phyloP scores from a whole-genome alignment of 2,888 invertebrate species.

The Andrena camellia region DNA sequence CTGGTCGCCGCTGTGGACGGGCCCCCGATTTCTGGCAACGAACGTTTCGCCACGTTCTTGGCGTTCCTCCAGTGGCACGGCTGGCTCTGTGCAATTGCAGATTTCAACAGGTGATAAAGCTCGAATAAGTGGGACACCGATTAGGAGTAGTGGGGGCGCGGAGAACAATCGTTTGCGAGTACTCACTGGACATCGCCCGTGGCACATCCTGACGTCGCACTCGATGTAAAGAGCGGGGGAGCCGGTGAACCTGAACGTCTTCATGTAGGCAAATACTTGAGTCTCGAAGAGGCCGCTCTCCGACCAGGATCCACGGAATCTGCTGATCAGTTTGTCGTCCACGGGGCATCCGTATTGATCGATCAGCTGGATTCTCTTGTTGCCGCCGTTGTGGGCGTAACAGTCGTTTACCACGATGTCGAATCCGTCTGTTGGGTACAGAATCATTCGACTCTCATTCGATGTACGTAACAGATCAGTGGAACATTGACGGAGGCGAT shows the following conservation, averaged over 20 bases:
- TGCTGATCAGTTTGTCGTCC: constrained; percentile 96
- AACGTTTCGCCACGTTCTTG: constrained; percentile 92
- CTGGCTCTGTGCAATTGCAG: constrained; percentile 89
- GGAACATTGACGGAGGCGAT: background rate
- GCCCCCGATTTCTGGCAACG: constrained; percentile 86
- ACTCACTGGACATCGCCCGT: constrained; percentile 96
- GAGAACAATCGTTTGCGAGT: background rate
- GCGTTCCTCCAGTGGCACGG: constrained; percentile 97
- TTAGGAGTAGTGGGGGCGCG: background rate
- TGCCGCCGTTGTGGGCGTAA: constrained; percentile 96
- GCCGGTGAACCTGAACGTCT: constrained; percentile 96
- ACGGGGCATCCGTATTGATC: constrained; percentile 97
- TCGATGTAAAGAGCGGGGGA: constrained; percentile 97
- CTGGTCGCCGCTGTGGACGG: constrained; percentile 84
- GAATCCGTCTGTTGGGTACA: constrained; percentile 91
- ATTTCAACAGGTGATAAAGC: constrained; percentile 24
- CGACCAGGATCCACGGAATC: constrained; percentile 97
- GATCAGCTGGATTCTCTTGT: constrained; percentile 95
- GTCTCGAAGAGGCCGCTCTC: constrained; percentile 96
- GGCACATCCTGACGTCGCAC: constrained; percentile 98
- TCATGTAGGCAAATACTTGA: constrained; percentile 97
- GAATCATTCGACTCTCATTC: background rate
- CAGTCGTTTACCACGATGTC: constrained; percentile 98
- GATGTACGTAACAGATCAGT: background rate
- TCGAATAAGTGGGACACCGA: background rate